Base-by-base conservation (phyloP, 2,113 vertebrate genomes). In the Copsychus sechellarum region DNA sequence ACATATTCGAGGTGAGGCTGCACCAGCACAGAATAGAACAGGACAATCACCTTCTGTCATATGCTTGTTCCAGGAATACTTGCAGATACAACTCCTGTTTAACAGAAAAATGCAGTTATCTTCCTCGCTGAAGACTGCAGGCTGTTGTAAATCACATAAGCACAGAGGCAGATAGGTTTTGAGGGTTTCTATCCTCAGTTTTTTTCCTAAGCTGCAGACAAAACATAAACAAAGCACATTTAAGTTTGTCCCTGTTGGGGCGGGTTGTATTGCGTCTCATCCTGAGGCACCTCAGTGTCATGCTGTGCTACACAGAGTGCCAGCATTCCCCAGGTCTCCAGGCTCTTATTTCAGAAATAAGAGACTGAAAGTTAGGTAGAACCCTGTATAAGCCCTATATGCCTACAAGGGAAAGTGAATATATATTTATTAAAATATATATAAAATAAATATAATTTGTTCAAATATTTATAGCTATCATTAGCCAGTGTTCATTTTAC, bases 21-120 rank as follows among this genome's bases (percentile, higher is more conserved):
- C n/a, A n/a, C 12, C 40, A n/a, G 56, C 8, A 6, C 65, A 71
- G 38, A 45, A 38, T 1, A 38, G 73, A n/a, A n/a, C n/a, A n/a
- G n/a, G n/a, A n/a, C n/a, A n/a, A n/a, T n/a, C n/a, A n/a, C n/a
- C n/a, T n/a, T n/a, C n/a, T 21, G 34, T 73, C 36, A 16, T 24
- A 14, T 0, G 0, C 38, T 78, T 77, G 28, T 78, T 8, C 19
- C 1, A 0, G 50, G 80, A 61, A 43, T 71, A 29, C n/a, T 18
- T 71, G 28, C 25, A 80, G 53, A 57, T 34, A 10, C n/a, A n/a
- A n/a, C 17, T 89, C 38, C 34, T 45, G 14, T 61, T 79, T 42
- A 51, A 29, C 8, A 53, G 65, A n/a, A n/a, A 40, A 24, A 48
- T 2, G 3, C 16, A 7, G 4, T 47, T 71, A 14, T 11, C 21